A percentile compares a stretch with the other conserved stretches of the same genome.
phyloP scores from a whole-genome alignment of 1,140 invertebrate species.

The Diachasmimorpha longicaudata region DNA sequence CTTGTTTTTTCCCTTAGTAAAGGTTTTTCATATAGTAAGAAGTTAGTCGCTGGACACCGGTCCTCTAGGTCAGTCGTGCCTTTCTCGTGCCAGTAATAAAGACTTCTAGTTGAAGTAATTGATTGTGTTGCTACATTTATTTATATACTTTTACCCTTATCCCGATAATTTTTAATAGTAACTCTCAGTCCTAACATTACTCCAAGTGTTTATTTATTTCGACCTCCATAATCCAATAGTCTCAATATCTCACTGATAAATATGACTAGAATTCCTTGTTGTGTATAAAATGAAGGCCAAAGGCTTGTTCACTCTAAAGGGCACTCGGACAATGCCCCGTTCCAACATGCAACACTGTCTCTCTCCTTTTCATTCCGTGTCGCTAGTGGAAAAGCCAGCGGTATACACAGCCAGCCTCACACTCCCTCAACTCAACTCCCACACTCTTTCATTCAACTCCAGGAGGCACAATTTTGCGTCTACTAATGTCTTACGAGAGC shows the following conservation, averaged over 20 bases:
- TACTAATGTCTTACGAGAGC: constrained; percentile 19
- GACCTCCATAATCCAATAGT: no score
- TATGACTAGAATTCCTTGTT: background rate
- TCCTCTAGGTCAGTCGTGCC: no score
- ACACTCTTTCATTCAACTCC: constrained; percentile 25
- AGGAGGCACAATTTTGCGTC: constrained; percentile 22
- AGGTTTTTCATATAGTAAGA: no score
- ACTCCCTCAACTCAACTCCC: background rate
- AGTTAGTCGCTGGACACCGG: no score
- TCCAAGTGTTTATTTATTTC: background rate
- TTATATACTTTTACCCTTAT: no score
- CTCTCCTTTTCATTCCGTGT: background rate
- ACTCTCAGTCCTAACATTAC: no score
- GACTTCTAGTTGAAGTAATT: no score
- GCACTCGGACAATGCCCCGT: constrained; percentile 23
- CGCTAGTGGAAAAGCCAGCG: background rate
- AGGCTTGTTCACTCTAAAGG: background rate
- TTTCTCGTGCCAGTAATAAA: no score
- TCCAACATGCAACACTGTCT: constrained; percentile 9
- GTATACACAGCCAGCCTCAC: background rate
- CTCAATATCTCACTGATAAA: background rate
- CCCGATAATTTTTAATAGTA: no score
- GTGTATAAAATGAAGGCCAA: constrained; percentile 18
- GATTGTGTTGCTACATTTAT: no score
- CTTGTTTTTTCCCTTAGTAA: no score